Percentiles rank a stretch among this genome's conserved stretches.
These are phyloP conservation scores for Oreochromis mossambicus DNA, from an alignment of 2,797 vertebrate species.

Conservation along the genomic window DNA sequence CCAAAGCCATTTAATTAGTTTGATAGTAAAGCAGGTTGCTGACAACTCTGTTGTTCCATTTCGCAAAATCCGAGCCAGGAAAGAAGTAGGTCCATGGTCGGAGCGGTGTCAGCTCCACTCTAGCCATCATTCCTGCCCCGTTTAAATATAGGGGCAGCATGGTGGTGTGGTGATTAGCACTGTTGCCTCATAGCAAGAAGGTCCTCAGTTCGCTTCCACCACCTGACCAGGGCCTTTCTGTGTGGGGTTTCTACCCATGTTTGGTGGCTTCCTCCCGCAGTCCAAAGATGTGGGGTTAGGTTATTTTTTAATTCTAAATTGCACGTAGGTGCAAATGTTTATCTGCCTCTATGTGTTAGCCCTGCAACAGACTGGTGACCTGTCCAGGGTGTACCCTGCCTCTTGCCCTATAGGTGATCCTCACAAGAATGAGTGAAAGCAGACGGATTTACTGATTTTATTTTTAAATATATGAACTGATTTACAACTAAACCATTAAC, in stretches of 20 bases:
- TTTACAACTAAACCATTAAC: not conserved
- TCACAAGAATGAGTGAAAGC: not conserved
- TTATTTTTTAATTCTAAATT: not conserved
- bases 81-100: conserved; percentile 89
- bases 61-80: conserved; percentile 82
- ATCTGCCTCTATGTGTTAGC: not conserved
- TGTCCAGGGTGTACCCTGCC: not conserved
- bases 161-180: not conserved
- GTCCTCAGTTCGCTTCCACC: not conserved
- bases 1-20: conserved; percentile 86
- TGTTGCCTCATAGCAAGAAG: not conserved
- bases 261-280: not conserved
- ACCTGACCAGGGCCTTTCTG: not conserved
- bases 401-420: not conserved
- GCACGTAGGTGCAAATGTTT: not conserved
- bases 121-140: conserved; percentile 72
- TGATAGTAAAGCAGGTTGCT: conserved; percentile 96
- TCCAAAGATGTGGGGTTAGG: not conserved
- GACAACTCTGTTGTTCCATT: conserved; percentile 94
- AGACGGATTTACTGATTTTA: not conserved
- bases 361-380: not conserved
- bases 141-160: not conserved
- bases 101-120: conserved; percentile 81
- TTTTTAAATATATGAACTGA: not conserved
- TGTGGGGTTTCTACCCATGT: not conserved